Conservation (phyloP, 2,797 vertebrate species). For the Hippocampus kuda region DNA sequence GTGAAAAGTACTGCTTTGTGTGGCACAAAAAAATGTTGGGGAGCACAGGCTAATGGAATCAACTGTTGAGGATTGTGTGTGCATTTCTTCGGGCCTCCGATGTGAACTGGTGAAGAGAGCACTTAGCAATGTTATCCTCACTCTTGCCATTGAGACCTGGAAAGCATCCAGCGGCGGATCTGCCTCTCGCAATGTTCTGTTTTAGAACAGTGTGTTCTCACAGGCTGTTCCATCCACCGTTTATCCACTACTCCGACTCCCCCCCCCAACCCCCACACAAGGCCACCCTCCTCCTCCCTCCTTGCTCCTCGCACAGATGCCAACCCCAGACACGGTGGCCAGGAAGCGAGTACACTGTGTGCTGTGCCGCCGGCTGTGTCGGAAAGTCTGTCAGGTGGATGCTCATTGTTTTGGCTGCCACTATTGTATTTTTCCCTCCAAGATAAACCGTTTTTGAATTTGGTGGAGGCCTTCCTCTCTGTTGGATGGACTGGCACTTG, state of each 20-base stretch:
- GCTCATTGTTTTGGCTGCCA: slow-evolving; percentile 11
- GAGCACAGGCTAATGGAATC: neutral
- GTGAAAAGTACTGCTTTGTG: neutral
- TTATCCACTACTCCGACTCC: neutral
- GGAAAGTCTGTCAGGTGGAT: slow-evolving; percentile 5
- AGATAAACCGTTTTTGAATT: neutral
- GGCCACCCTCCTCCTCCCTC: neutral
- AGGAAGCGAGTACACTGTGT: slow-evolving; percentile 48
- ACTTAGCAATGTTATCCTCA: slow-evolving; percentile 46
- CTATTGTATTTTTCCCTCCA: neutral
- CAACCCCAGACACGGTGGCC: slow-evolving; percentile 25
- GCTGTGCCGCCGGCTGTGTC: slow-evolving; percentile 22
- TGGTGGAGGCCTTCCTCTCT: neutral
- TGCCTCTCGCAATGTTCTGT: slow-evolving; percentile 28
- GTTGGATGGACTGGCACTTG: neutral
- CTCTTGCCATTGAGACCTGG: slow-evolving; percentile 45
- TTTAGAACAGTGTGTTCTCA: slow-evolving; percentile 61
- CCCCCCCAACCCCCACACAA: neutral
- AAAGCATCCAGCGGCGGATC: slow-evolving; percentile 42
- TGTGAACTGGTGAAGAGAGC: slow-evolving; percentile 19
- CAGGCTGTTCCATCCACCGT: slow-evolving; percentile 35
- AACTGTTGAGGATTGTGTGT: slow-evolving; percentile 1
- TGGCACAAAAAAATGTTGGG: neutral
- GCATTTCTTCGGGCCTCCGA: slow-evolving; percentile 7
- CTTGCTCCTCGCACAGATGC: slow-evolving; percentile 26